Percentiles rank a stretch among this genome's conserved stretches.
phyloP scores from a whole-genome alignment of 2,888 invertebrate genomes.

The Ectropis crepuscularia region DNA sequence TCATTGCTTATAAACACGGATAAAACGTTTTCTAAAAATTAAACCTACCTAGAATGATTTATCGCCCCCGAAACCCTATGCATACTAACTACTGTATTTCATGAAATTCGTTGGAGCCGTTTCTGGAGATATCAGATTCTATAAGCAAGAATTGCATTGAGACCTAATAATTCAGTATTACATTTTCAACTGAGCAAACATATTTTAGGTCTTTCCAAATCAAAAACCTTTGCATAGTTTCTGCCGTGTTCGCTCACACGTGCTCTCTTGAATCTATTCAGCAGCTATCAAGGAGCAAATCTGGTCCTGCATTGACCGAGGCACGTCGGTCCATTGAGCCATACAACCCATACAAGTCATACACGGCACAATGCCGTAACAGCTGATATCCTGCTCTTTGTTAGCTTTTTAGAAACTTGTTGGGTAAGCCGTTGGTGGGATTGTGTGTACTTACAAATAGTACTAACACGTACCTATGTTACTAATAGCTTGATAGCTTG shows the following conservation, averaged over 20 bases:
- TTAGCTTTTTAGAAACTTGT: slow-evolving; percentile 24
- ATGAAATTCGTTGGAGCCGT: too few species aligned
- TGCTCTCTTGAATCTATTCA: slow-evolving; percentile 22
- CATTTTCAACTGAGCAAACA: too few species aligned
- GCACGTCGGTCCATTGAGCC: slow-evolving; percentile 38
- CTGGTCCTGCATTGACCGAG: slow-evolving; percentile 35
- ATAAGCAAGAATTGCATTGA: too few species aligned
- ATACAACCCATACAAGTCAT: slow-evolving; percentile 32
- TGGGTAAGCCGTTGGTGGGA: background rate
- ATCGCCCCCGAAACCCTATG: too few species aligned
- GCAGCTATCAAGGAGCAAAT: slow-evolving; percentile 36
- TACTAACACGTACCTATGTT: background rate
- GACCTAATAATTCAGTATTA: too few species aligned
- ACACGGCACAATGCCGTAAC: slow-evolving; percentile 35
- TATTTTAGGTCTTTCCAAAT: too few species aligned
- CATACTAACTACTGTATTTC: too few species aligned
- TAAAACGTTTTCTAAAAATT: too few species aligned
- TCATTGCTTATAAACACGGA: too few species aligned
- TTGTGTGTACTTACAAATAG: background rate
- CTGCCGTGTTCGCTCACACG: slow-evolving; percentile 7
- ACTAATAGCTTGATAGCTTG: background rate
- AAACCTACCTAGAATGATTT: too few species aligned
- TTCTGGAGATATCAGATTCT: too few species aligned
- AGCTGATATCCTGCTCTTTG: slow-evolving; percentile 44
- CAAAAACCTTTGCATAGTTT: background rate